These are phyloP conservation scores for Ciconia nigra DNA, from an alignment of 2,797 vertebrate genomes.

Conservation along the genomic window DNA sequence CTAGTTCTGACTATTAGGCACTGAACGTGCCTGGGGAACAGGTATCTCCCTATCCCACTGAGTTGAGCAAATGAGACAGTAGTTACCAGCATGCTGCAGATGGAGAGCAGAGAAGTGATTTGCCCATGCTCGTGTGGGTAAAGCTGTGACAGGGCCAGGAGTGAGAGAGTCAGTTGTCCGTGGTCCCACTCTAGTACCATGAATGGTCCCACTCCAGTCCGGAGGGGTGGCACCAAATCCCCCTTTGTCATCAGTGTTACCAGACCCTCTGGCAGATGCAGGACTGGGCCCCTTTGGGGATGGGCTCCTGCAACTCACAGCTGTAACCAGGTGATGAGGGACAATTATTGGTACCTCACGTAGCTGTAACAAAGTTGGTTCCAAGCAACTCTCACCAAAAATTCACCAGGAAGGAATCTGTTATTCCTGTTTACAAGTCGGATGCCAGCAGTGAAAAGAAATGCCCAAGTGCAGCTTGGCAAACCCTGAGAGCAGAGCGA, in stretches of 20 bases:
- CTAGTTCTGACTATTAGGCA: not conserved
- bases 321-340: not conserved
- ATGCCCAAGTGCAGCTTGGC: not conserved
- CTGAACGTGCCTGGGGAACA: not conserved
- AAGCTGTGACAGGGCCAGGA: not conserved
- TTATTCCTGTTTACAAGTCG: not conserved
- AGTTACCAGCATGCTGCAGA: not conserved
- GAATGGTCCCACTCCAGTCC: no score
- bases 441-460: not conserved
- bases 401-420: not conserved
- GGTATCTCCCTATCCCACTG: not conserved
- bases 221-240: not conserved
- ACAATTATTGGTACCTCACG: no score
- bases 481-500: accelerated
- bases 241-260: not conserved
- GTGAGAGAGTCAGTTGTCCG: not conserved
- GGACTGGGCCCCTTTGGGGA: not conserved
- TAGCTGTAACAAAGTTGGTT: not conserved
- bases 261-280: not conserved
- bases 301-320: accelerated
- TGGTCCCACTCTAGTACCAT: not conserved
- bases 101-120: not conserved
- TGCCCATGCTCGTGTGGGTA: accelerated
- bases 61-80: not conserved
- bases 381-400: not conserved